phyloP scores from a whole-genome alignment of 2,888 invertebrate genomes.

The Theretra japonica region DNA sequence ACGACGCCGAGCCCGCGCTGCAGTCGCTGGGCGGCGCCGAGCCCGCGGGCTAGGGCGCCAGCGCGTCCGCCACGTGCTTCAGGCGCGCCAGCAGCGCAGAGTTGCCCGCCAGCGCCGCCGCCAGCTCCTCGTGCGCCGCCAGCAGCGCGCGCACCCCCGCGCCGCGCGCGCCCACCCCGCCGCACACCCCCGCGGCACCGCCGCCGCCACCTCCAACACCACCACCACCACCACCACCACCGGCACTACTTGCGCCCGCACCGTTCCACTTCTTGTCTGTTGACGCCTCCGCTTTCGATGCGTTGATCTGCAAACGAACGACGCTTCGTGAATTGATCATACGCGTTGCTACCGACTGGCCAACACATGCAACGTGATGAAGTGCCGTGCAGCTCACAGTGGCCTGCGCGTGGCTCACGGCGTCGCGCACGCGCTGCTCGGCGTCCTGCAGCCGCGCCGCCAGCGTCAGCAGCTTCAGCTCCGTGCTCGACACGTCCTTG shows the following conservation, averaged over 20 bases:
- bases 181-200: slow-evolving; percentile 48
- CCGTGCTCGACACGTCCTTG: slow-evolving; percentile 86
- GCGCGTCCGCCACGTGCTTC: slow-evolving; percentile 39
- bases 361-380: background rate
- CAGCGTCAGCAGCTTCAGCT: slow-evolving; percentile 72
- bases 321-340: background rate
- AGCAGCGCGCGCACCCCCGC: slow-evolving; percentile 66
- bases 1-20: background rate
- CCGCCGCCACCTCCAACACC: slow-evolving; percentile 39
- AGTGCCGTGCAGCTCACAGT: slow-evolving; percentile 29
- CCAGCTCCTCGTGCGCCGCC: slow-evolving; percentile 64
- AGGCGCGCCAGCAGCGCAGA: slow-evolving; percentile 53
- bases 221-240: slow-evolving; percentile 45
- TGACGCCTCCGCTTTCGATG: slow-evolving; percentile 24
- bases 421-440: slow-evolving; percentile 52
- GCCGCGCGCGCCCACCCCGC: slow-evolving; percentile 46
- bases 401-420: slow-evolving; percentile 35
- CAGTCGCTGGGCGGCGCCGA: background rate
- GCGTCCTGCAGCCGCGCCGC: slow-evolving; percentile 76
- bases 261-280: slow-evolving; percentile 28
- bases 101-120: slow-evolving; percentile 51
- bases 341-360: background rate
- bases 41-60: slow-evolving; percentile 45
- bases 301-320: slow-evolving; percentile 28
- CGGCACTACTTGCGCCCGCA: slow-evolving; percentile 29